phyloP scores from a whole-genome alignment of 2,888 invertebrate species.

The Baronia brevicornis region DNA sequence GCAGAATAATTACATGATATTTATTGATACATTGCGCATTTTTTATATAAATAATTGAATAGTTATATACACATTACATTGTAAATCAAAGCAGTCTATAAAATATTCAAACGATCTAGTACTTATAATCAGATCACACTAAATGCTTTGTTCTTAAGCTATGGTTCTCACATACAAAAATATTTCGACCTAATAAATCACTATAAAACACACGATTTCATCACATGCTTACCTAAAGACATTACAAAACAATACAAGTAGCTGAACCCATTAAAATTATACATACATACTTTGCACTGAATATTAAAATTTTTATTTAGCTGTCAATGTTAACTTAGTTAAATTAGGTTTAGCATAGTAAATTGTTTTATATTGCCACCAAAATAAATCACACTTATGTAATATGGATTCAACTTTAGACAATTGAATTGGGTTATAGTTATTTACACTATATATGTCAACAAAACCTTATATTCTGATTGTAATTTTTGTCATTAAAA shows the following conservation, averaged over 20 bases:
- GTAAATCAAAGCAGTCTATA: constrained; percentile 67
- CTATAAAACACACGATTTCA: constrained; percentile 52
- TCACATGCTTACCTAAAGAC: constrained; percentile 24
- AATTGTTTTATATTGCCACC: constrained; percentile 6
- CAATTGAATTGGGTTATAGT: constrained; percentile 11
- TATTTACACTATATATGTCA: too few relatives aligned
- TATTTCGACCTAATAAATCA: constrained; percentile 62
- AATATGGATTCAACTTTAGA: too few relatives aligned
- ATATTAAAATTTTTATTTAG: constrained; percentile 1
- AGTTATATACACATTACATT: constrained; percentile 60
- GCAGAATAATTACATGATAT: constrained; percentile 58
- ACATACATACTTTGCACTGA: not conserved
- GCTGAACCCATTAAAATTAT: constrained; percentile 5
- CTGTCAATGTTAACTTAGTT: constrained; percentile 4
- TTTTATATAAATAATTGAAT: constrained; percentile 50
- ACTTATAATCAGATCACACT: constrained; percentile 31
- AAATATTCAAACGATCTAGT: constrained; percentile 31
- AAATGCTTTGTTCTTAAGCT: constrained; percentile 61
- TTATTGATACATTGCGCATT: constrained; percentile 60
- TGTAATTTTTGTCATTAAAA: too few relatives aligned
- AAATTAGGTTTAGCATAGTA: constrained; percentile 3
- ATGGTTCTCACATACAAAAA: constrained; percentile 66
- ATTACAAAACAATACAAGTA: constrained; percentile 17
- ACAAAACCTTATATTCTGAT: too few relatives aligned
- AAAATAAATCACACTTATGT: constrained; percentile 1